A percentile compares a stretch with the other conserved stretches of the same genome.
Conservation (phyloP, 2,888 invertebrate genomes). For the Tinea semifulvella region DNA sequence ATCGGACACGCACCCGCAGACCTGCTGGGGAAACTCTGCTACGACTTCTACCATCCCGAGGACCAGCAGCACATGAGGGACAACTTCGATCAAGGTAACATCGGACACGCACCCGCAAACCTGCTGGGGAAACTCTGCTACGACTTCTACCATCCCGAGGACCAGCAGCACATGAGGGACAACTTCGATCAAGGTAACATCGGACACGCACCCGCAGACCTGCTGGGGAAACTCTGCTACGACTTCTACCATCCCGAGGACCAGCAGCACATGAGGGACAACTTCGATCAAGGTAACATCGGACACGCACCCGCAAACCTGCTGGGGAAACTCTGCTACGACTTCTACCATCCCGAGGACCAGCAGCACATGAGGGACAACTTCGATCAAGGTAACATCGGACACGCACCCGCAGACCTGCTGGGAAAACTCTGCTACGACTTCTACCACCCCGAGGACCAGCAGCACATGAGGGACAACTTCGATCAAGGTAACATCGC, state of each 20-base stretch:
- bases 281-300: slow-evolving; percentile 93
- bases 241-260: slow-evolving; percentile 98
- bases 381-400: slow-evolving; percentile 94
- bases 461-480: slow-evolving; percentile 96
- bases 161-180: slow-evolving; percentile 95
- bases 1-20: slow-evolving; percentile 96
- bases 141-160: slow-evolving; percentile 97
- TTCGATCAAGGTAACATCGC: slow-evolving; percentile 94
- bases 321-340: slow-evolving; percentile 94
- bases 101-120: slow-evolving; percentile 95
- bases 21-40: slow-evolving; percentile 93
- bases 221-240: slow-evolving; percentile 95
- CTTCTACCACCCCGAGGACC: slow-evolving; percentile 97
- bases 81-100: slow-evolving; percentile 93
- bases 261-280: slow-evolving; percentile 96
- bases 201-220: slow-evolving; percentile 93
- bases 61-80: slow-evolving; percentile 98
- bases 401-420: slow-evolving; percentile 93
- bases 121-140: slow-evolving; percentile 95
- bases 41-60: slow-evolving; percentile 97
- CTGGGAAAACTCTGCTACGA: slow-evolving; percentile 97
- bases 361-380: slow-evolving; percentile 97
- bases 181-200: slow-evolving; percentile 98
- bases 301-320: slow-evolving; percentile 95
- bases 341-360: slow-evolving; percentile 97